Base-by-base conservation (phyloP, 1,140 invertebrate species). In the Cyphomyrmex costatus region DNA sequence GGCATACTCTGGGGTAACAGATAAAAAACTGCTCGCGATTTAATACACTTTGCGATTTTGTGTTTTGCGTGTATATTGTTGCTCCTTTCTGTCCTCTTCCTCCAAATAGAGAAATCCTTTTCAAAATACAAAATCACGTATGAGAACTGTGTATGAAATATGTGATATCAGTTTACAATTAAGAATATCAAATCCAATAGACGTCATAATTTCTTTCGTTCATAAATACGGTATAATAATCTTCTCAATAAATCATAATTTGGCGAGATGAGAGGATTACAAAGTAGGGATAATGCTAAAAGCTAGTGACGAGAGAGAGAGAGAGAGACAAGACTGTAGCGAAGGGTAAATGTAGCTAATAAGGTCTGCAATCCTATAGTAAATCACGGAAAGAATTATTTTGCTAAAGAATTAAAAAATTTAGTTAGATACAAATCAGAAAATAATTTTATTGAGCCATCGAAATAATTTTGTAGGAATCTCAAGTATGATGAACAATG, bases 11-110 rank as follows among this genome's bases (percentile, higher is more conserved):
- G 70, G 10, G 24, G 82, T 56, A 84, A 66, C 46, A 86, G 78
- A 89, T 87, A 90, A 77, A 89, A 88, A 73, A 68, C 86, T 87
- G 83, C 87, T 86, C 88, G 90, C 86, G 90, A 89, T 91, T 89
- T 90, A 91, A 91, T 91, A 74, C 60, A 82, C 74, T 60, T 42
- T 58, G 63, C 27, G 73, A 84, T 85, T 60, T 36, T 21, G 42
- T 46, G 14, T n/a, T 58, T n/a, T 19, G 19, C n/a, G 3, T 14
- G 58, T 83, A 36, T 56, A 60, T 85, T 51, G 53, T 86, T 53
- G 51, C 19, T 56, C n/a, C 30, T 70, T 12, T 10, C 14, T 51
- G 36, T 70, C 16, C n/a, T 19, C 21, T 42, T 42, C 19, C 30
- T 14, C 42, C 27, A 27, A 58, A 33, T 49, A 24, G 36, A 33